These are phyloP conservation scores for Eupsilia transversa DNA, from an alignment of 2,888 invertebrate genomes.

Conservation along the genomic window DNA sequence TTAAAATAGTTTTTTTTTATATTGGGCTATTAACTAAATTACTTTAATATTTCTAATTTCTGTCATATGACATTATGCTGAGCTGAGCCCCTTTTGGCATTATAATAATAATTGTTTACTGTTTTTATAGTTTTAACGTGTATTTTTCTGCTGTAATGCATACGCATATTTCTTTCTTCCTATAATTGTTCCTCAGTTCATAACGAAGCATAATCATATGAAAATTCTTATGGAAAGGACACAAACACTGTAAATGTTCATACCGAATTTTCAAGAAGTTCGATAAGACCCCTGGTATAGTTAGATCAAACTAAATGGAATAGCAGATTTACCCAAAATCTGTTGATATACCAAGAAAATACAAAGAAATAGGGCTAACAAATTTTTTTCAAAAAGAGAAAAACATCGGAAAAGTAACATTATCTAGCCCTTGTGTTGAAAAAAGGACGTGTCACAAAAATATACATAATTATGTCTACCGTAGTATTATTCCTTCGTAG, in stretches of 20 bases:
- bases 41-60: not conserved
- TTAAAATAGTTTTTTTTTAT: conserved; percentile 17
- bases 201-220: not conserved
- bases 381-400: not conserved
- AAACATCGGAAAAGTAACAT: not conserved
- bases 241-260: not conserved
- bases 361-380: not conserved
- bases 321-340: not conserved
- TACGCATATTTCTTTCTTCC: no score
- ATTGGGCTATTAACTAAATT: conserved; percentile 15
- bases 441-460: no score
- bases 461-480: not conserved
- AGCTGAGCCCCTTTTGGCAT: no score
- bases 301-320: not conserved
- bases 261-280: not conserved
- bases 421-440: not conserved
- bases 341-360: not conserved
- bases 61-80: no score
- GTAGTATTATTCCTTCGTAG: conserved; percentile 30
- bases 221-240: not conserved
- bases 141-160: no score
- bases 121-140: no score
- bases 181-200: not conserved
- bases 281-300: not conserved
- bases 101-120: no score